These are phyloP conservation scores for Zonitis immaculata DNA, from an alignment of 2,888 invertebrate genomes.

Conservation along the genomic window DNA sequence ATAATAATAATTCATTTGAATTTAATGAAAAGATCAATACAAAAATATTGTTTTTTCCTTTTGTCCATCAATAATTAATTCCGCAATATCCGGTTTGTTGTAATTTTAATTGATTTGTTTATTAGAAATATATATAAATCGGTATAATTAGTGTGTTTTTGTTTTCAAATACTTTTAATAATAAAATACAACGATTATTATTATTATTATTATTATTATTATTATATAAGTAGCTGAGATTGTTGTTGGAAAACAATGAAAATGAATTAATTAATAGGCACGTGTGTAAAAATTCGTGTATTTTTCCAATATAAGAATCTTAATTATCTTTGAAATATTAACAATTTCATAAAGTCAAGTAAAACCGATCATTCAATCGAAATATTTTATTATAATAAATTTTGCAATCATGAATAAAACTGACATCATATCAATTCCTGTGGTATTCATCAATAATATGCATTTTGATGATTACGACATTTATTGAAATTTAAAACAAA, in stretches of 20 bases:
- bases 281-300: neutral
- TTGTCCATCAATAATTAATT: neutral
- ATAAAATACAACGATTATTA: neutral
- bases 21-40: too few species aligned
- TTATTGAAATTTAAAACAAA: constrained; percentile 3
- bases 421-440: neutral
- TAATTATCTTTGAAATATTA: too few species aligned
- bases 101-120: neutral
- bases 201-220: too few species aligned
- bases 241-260: neutral
- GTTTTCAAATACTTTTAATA: too few species aligned
- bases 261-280: neutral
- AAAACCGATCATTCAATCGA: too few species aligned
- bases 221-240: neutral
- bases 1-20: neutral
- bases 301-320: neutral
- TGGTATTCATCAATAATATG: neutral
- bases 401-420: too few species aligned
- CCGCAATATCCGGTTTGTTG: neutral
- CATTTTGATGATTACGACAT: too few species aligned
- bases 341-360: neutral
- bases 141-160: too few species aligned
- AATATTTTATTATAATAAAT: too few species aligned
- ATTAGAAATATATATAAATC: neutral
- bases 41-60: too few species aligned